Percentiles rank a stretch among this genome's conserved stretches.
These are phyloP conservation scores for Agonum fuliginosum DNA, from an alignment of 2,888 invertebrate genomes.

Conservation along the genomic window DNA sequence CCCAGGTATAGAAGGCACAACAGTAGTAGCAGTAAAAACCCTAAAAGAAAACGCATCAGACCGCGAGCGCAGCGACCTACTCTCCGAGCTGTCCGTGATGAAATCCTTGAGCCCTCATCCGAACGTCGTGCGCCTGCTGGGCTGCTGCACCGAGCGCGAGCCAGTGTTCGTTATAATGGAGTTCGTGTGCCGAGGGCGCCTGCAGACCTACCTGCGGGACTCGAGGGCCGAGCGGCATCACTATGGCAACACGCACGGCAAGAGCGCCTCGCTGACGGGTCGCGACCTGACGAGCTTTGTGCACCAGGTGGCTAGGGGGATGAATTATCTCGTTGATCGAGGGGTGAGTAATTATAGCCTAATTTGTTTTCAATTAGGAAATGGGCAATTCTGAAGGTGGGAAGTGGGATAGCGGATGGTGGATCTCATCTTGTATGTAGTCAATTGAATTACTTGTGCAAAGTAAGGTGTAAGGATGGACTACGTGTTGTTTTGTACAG, in stretches of 20 bases:
- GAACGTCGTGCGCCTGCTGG: slow-evolving; percentile 90
- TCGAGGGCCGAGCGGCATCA: slow-evolving; percentile 87
- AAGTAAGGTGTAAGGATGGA: too few relatives aligned
- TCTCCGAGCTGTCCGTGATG: slow-evolving; percentile 93
- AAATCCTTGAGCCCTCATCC: slow-evolving; percentile 92
- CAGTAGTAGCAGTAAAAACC: slow-evolving; percentile 94
- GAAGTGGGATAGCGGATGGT: too few relatives aligned
- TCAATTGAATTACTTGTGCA: too few relatives aligned
- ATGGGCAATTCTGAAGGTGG: too few relatives aligned
- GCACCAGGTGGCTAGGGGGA: slow-evolving; percentile 92
- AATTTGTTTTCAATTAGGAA: slow-evolving; percentile 3
- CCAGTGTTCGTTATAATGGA: slow-evolving; percentile 95
- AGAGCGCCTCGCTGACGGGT: slow-evolving; percentile 86
- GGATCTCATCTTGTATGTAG: too few relatives aligned
- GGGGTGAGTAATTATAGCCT: slow-evolving; percentile 79
- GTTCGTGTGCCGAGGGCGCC: slow-evolving; percentile 90
- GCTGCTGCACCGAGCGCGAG: slow-evolving; percentile 93
- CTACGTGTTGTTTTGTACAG: too few relatives aligned
- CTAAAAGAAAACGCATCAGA: slow-evolving; percentile 94
- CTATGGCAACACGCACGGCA: slow-evolving; percentile 85
- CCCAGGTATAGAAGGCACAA: slow-evolving; percentile 81
- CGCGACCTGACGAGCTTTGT: slow-evolving; percentile 92
- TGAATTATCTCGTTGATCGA: slow-evolving; percentile 89
- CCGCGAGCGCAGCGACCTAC: slow-evolving; percentile 88
- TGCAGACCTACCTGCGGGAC: slow-evolving; percentile 90